Percentiles rank a stretch among this genome's conserved stretches.
phyloP scores from a whole-genome alignment of 2,113 vertebrate genomes.

The Heterocephalus glaber region DNA sequence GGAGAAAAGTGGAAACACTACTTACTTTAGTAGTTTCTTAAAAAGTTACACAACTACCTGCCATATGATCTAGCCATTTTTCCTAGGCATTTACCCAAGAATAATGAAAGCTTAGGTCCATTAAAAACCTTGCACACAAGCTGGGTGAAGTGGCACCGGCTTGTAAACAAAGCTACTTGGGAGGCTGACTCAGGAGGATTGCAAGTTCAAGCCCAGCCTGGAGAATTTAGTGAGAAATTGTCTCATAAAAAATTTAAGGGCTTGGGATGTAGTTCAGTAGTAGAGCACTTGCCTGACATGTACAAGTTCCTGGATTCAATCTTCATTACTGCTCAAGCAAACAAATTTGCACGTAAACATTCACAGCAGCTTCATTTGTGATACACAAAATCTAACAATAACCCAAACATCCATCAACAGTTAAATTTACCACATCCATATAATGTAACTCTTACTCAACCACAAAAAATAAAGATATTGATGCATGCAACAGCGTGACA shows the following conservation, averaged over 20 bases:
- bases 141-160: too few relatives aligned
- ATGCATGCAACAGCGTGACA: neutral
- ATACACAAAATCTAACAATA: neutral
- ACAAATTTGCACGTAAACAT: neutral
- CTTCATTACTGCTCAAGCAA: too few relatives aligned
- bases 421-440: neutral
- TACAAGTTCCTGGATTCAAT: too few relatives aligned
- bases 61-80: neutral
- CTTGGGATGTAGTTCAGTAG: too few relatives aligned
- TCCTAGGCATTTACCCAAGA: neutral
- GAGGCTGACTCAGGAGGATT: too few relatives aligned
- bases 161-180: too few relatives aligned
- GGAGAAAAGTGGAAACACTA: neutral
- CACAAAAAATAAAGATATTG: neutral
- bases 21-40: neutral
- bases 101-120: neutral
- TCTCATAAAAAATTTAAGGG: too few relatives aligned
- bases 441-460: neutral
- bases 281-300: too few relatives aligned
- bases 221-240: too few relatives aligned
- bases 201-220: too few relatives aligned
- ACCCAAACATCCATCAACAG: neutral
- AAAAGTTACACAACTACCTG: neutral
- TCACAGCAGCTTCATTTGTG: slow-evolving; percentile 4
- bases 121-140: neutral